Evolutionary conservation across 2,113 vertebrate species (phyloP).

Genomic region (Paratilapia polleni): DNA sequence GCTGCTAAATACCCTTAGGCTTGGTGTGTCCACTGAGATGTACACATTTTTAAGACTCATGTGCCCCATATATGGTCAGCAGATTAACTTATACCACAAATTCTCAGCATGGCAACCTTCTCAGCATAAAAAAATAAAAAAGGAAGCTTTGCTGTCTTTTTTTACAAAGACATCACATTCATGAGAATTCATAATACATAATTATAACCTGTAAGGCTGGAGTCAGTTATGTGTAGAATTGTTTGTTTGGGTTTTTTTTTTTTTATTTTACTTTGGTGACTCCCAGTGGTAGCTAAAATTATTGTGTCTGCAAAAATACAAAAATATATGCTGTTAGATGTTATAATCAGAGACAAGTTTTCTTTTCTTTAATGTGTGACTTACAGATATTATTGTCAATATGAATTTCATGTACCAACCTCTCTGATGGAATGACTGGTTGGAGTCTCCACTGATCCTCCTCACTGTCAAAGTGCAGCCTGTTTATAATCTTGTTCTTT

Average conservation of each 20-base stretch:
- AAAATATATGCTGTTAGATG: not conserved
- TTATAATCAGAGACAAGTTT: not conserved
- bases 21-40: not conserved
- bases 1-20: not conserved
- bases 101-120: not conserved
- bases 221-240: not conserved
- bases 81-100: not conserved
- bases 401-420: conserved; percentile 74
- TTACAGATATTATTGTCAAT: not conserved
- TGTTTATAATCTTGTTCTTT: conserved; percentile 97
- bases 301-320: not conserved
- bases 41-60: not conserved
- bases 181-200: not conserved
- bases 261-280: not conserved
- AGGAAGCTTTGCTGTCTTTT: not conserved
- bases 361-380: not conserved
- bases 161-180: not conserved
- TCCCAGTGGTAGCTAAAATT: conserved; percentile 10
- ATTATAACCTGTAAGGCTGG: not conserved
- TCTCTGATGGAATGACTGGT: conserved; percentile 85
- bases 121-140: not conserved
- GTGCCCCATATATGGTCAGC: not conserved
- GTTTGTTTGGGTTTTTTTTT: not conserved
- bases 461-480: conserved; percentile 91
- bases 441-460: conserved; percentile 96